Evolutionary conservation across 1,140 invertebrate genomes (phyloP).

Genomic region (Nilaparvata lugens): DNA sequence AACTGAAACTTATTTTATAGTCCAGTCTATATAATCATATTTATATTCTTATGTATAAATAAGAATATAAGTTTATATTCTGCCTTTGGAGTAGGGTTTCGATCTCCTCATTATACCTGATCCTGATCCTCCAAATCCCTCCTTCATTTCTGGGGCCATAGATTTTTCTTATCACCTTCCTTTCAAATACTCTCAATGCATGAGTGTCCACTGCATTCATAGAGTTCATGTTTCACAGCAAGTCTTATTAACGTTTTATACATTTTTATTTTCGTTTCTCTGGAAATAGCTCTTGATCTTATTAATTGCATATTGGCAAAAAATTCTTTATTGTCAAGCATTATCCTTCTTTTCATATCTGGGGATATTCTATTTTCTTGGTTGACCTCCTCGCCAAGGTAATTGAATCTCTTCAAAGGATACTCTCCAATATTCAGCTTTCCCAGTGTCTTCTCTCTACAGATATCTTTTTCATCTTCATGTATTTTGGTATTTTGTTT

Average conservation of each 20-base stretch:
- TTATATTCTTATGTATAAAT: too few species aligned
- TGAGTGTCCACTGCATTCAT: not conserved
- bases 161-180: too few species aligned
- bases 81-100: too few species aligned
- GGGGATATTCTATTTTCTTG: not conserved
- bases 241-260: not conserved
- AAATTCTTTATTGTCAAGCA: not conserved
- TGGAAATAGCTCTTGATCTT: not conserved
- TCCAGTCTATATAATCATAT: too few species aligned
- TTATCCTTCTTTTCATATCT: not conserved
- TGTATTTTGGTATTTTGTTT: not conserved
- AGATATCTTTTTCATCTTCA: not conserved
- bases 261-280: not conserved
- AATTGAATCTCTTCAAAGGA: not conserved
- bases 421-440: not conserved
- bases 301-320: too few species aligned
- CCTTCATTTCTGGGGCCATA: too few species aligned
- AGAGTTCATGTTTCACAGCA: not conserved
- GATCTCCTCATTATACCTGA: too few species aligned
- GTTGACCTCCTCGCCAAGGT: too few species aligned
- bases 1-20: too few species aligned
- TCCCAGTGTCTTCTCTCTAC: not conserved
- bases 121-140: too few species aligned
- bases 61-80: too few species aligned
- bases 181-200: too few species aligned